Percentiles rank a stretch among this genome's conserved stretches.
These are phyloP conservation scores for Paramormyrops hopkinsi DNA, from an alignment of 2,797 vertebrate genomes.

Conservation along the genomic window DNA sequence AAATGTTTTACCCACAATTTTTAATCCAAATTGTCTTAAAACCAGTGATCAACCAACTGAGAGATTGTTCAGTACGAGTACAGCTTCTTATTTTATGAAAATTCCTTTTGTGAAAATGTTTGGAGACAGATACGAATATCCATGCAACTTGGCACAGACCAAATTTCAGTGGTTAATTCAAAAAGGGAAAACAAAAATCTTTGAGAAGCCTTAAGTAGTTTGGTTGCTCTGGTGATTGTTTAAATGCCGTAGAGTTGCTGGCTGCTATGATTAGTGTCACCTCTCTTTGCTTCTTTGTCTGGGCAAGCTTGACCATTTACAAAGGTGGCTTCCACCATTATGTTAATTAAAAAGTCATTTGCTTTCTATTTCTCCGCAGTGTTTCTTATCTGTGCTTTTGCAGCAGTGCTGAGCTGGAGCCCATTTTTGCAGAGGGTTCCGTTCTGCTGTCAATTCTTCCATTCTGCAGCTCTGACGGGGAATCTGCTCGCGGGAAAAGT, in stretches of 20 bases:
- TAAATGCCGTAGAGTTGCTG: background rate
- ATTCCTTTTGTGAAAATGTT: background rate
- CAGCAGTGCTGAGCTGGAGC: background rate
- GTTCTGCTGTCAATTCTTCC: background rate
- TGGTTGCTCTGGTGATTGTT: background rate
- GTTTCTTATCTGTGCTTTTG: constrained; percentile 8
- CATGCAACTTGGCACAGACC: background rate
- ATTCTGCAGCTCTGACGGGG: background rate
- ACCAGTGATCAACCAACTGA: background rate
- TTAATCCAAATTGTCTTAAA: background rate
- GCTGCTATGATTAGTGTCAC: background rate
- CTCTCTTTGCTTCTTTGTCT: background rate
- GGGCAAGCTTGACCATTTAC: background rate
- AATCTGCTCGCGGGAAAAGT: background rate
- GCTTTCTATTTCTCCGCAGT: background rate
- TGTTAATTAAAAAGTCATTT: constrained; percentile 11
- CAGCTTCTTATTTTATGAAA: background rate
- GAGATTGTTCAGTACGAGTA: background rate
- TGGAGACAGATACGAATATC: background rate
- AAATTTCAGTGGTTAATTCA: background rate
- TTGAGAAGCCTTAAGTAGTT: background rate
- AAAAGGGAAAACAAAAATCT: background rate
- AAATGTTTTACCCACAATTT: background rate
- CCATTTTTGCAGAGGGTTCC: background rate
- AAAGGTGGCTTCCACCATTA: background rate